Evolutionary conservation across 2,888 invertebrate species (phyloP).

Genomic region (Lithophane ornitopus): DNA sequence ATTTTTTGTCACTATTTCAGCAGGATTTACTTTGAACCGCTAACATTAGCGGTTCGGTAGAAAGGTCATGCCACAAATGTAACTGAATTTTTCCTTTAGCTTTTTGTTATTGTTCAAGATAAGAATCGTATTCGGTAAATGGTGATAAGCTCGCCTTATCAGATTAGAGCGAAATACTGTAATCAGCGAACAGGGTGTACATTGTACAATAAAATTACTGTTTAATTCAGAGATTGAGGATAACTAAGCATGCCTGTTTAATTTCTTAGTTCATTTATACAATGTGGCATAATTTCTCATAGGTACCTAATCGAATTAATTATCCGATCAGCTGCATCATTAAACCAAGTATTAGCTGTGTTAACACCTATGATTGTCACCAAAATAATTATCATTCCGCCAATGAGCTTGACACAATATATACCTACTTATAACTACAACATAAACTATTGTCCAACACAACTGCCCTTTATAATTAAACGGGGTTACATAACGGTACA

Average conservation of each 20-base stretch:
- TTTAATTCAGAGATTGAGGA: slow-evolving; percentile 22
- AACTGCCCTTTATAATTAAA: slow-evolving; percentile 21
- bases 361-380: background rate
- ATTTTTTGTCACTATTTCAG: slow-evolving; percentile 14
- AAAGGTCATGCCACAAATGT: slow-evolving; percentile 32
- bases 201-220: slow-evolving; percentile 41
- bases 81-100: slow-evolving; percentile 34
- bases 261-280: background rate
- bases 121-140: slow-evolving; percentile 55
- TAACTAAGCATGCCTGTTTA: slow-evolving; percentile 1
- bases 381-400: background rate
- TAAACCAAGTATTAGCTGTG: background rate
- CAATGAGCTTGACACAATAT: background rate
- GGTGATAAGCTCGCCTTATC: slow-evolving; percentile 52
- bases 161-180: slow-evolving; percentile 47
- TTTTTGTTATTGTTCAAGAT: slow-evolving; percentile 52
- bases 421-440: background rate
- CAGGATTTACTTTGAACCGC: slow-evolving; percentile 4
- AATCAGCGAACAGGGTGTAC: slow-evolving; percentile 52
- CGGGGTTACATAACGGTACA: slow-evolving; percentile 39
- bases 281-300: background rate
- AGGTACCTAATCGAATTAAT: background rate
- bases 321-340: background rate
- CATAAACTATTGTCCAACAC: background rate
- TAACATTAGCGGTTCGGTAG: slow-evolving; percentile 23